Base-by-base conservation (phyloP, 2,888 invertebrate genomes). In the Mellilla xanthometata region DNA sequence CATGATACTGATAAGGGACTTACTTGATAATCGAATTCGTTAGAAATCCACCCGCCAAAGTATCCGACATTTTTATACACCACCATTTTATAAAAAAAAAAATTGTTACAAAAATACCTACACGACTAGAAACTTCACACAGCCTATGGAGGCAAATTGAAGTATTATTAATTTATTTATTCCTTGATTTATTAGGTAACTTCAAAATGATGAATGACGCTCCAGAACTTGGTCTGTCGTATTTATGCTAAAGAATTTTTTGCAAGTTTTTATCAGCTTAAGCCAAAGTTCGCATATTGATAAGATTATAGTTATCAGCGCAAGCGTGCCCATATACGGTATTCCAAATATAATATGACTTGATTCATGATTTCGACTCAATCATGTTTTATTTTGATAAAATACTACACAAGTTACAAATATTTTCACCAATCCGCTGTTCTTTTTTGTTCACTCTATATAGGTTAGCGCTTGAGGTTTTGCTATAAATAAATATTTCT, bases 211-310 rank as follows among this genome's bases (percentile, higher is more conserved):
- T 27, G 34, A 45, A 39, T 45, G 29, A 27, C 12, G 12, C 5
- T n/a, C 22, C 9, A 34, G 34, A 29, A 10, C 6, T 1, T 12
- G 9, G 26, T 8, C 22, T 24, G 27, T 45, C 30, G 34, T 23
- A 34, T 45, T 45, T 45, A 45, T 41, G 32, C 32, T 36, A 13
- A 46, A 34, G 13, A 39, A 34, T 39, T 33, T n/a, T 34, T 34
- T 15, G 19, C n/a, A 28, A 23, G 6, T 22, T 10, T 38, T 39
- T 45, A 45, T 45, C 45, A 30, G 22, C 24, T 29, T 12, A 26
- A 41, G 33, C 35, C 34, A 34, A 41, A 47, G 47, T 42, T 42
- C 38, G 29, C 26, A 11, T 10, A 12, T 7, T 9, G 47, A 48
- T 42, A 41, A 42, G 41, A 38, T 39, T 38, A 6, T 13, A 2